Evolutionary conservation across 2,888 invertebrate genomes (phyloP), one percentile per base, ranked within the genome.

Genomic region (Hirudinaria manillensis): DNA sequence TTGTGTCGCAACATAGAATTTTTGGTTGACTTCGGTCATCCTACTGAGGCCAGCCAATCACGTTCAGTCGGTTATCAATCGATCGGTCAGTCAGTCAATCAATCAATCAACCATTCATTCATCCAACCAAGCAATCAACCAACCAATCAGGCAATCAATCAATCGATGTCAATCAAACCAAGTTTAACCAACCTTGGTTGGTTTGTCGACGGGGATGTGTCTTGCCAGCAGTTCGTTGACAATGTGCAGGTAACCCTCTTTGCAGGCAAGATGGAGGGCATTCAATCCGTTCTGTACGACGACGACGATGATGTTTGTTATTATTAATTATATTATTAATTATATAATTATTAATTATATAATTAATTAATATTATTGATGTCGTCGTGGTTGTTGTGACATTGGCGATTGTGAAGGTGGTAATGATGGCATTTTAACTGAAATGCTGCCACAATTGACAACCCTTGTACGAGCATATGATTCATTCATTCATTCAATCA

Each of bases 131-230:
- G 36, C 10, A 45, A 45, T 10, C 13, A 45, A 45, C 16, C 45
- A 45, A 45, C 13, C 45, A 45, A 7, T 4, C 45, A 45, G 16
- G 10, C 45, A 45, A 6, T 16, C 45, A 45, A 38, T 3, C 10
- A 16, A 45, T 45, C 13, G 45, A 16, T 45, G 45, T n/a, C n/a
- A 45, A 1, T 45, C 45, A 45, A 45, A 1, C 10, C 45, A 45
- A 45, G 13, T 10, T 6, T 32, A 21, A 29, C 34, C n/a, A 13
- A 73, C 73, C 73, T 73, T 73, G 45, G 73, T 73, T 2, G 73
- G 65, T 24, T 73, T 73, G 65, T 73, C 73, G 2, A 73, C 73
- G n/a, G 65, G 73, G 61, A 73, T 73, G 34, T 73, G 73, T n/a
- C 73, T 73, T 61, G 73, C 73, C 0, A 73, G 32, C 0, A 73